These are phyloP conservation scores for Natrix natrix DNA, from an alignment of 2,797 vertebrate species.

Conservation along the genomic window DNA sequence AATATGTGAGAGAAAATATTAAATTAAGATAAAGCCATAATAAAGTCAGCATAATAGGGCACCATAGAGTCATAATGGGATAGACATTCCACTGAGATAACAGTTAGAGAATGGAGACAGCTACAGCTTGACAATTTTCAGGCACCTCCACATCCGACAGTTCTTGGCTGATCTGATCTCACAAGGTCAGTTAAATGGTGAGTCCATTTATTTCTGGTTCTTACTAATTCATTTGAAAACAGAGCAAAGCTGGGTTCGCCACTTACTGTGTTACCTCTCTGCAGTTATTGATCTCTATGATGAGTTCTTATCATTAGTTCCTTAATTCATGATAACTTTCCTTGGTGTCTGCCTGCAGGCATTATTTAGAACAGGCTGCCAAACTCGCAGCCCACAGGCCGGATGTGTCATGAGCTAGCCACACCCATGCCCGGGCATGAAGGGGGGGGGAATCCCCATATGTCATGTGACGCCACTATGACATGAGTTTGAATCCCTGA, in stretches of 20 bases:
- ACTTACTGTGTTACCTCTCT: background rate
- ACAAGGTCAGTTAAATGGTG: background rate
- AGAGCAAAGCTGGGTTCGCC: background rate
- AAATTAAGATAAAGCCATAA: no score
- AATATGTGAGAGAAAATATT: no score
- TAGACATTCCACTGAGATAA: no score
- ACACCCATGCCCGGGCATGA: no score
- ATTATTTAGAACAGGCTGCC: background rate
- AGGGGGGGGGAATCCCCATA: no score
- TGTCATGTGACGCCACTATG: accelerated
- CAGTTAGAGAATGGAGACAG: background rate
- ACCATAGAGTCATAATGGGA: no score
- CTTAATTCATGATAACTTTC: background rate
- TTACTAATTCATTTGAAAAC: background rate
- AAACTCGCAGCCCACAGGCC: no score
- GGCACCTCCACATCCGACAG: background rate
- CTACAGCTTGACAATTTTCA: background rate
- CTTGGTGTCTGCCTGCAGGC: background rate
- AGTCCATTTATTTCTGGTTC: background rate
- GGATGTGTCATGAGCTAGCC: no score
- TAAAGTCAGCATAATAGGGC: no score
- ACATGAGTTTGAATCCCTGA: no score
- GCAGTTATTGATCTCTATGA: background rate
- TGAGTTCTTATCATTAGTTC: background rate
- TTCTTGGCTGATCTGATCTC: background rate